These are phyloP conservation scores for Drosophila conformis DNA, from an alignment of 2,888 invertebrate genomes.

Conservation along the genomic window DNA sequence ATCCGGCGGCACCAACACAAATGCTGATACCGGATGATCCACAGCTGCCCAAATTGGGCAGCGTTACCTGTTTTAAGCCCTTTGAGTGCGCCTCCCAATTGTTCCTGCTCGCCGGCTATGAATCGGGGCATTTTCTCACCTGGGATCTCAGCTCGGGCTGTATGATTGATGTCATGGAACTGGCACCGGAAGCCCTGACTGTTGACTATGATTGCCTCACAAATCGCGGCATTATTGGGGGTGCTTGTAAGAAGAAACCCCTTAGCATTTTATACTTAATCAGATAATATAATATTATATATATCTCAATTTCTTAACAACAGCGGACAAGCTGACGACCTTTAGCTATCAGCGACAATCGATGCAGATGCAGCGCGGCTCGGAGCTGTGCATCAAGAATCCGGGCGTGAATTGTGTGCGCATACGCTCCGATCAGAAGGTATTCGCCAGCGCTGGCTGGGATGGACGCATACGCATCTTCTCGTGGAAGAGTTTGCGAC, in stretches of 20 bases:
- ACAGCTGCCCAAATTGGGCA: slow-evolving; percentile 85
- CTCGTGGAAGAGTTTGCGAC: slow-evolving; percentile 91
- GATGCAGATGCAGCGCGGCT: slow-evolving; percentile 86
- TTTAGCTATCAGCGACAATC: slow-evolving; percentile 82
- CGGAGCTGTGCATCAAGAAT: slow-evolving; percentile 89
- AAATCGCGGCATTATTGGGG: slow-evolving; percentile 89
- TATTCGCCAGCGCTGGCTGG: slow-evolving; percentile 91
- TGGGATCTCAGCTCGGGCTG: slow-evolving; percentile 89
- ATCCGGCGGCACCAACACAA: slow-evolving; percentile 82
- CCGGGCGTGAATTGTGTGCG: slow-evolving; percentile 90
- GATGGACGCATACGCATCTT: slow-evolving; percentile 91
- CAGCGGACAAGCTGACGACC: slow-evolving; percentile 79
- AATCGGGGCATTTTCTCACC: slow-evolving; percentile 89
- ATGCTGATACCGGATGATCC: slow-evolving; percentile 83
- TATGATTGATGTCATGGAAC: slow-evolving; percentile 76
- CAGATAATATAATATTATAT: background rate
- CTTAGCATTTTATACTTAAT: background rate
- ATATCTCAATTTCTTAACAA: background rate
- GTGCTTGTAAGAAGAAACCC: slow-evolving; percentile 66
- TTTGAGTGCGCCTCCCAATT: slow-evolving; percentile 85
- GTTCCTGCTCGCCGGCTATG: slow-evolving; percentile 89
- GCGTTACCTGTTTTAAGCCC: slow-evolving; percentile 87
- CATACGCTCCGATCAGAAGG: slow-evolving; percentile 89
- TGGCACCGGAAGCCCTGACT: slow-evolving; percentile 89
- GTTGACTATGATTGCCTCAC: slow-evolving; percentile 89